Conservation (phyloP, 1,140 invertebrate genomes). For the Argopecten irradians region DNA sequence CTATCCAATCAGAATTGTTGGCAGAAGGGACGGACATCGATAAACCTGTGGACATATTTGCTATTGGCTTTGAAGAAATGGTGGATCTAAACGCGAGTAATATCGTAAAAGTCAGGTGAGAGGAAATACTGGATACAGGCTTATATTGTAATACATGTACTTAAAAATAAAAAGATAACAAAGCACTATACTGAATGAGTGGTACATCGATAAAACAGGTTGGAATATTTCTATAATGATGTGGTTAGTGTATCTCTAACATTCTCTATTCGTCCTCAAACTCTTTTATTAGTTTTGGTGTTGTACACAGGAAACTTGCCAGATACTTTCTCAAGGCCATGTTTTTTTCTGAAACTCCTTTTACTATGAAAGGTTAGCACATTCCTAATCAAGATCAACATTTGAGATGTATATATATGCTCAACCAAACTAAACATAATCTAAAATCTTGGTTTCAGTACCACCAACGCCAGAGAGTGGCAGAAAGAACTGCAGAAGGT, state of each 20-base stretch:
- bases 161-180: neutral
- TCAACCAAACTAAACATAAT: no score
- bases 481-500: conserved; percentile 95
- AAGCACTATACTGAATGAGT: neutral
- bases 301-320: no score
- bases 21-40: conserved; percentile 79
- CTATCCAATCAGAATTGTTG: conserved; percentile 68
- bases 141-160: neutral
- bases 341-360: neutral
- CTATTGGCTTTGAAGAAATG: conserved; percentile 99
- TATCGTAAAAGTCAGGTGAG: conserved; percentile 93
- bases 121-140: no score
- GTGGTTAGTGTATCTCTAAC: no score
- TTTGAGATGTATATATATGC: neutral
- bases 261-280: no score
- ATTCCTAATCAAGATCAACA: neutral
- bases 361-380: neutral
- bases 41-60: conserved; percentile 89
- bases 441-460: conserved; percentile 80
- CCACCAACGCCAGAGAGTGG: conserved; percentile 97
- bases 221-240: no score
- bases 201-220: no score
- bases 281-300: no score
- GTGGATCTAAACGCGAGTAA: conserved; percentile 99
- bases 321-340: neutral